Evolutionary conservation across 2,888 invertebrate genomes (phyloP), one percentile per base, ranked within the genome.

Genomic region (Heliconius cydno): DNA sequence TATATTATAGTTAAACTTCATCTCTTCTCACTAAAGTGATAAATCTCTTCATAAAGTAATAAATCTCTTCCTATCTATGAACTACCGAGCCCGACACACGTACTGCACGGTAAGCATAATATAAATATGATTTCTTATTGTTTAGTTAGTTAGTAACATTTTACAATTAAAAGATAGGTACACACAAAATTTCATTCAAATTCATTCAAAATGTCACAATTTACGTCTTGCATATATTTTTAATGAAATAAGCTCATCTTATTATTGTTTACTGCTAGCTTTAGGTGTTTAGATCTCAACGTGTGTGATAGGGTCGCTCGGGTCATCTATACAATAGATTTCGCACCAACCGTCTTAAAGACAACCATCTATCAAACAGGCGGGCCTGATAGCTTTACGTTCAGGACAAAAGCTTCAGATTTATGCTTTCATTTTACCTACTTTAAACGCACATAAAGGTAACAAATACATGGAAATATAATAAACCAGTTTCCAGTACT

Each of bases 381-480:
- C 82, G 41, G 66, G 78, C 30, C 76, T 79, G 79, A 81, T 78
- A 74, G 79, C 79, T 82, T 78, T 76, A 78, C 76, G 78, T 77
- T 79, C 79, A 46, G 79, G 79, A 81, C 82, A 81, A 81, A 81
- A 79, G 81, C 79, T 71, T 78, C 63, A 81, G 81, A 82, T 82
- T 78, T 81, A 82, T 82, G 34, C 79, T 82, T 79, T 79, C 81
- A 79, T 82, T 82, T 81, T 74, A 76, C 76, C 60, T 66, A 66
- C 66, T 60, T 78, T 75, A 63, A 78, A 30, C 71, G 52, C 70
- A 76, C 70, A 77, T 79, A 78, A 73, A 77, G 63, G 74, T 75
- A 28, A 65, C 52, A 12, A 60, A 65, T 66, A 63, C 34, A 60
- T 30, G 10, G 3, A 57, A 73, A 13, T n/a, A 13, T 9, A 4